Evolutionary conservation across 2,113 vertebrate species (phyloP).

Genomic region (Podarcis cretensis): DNA sequence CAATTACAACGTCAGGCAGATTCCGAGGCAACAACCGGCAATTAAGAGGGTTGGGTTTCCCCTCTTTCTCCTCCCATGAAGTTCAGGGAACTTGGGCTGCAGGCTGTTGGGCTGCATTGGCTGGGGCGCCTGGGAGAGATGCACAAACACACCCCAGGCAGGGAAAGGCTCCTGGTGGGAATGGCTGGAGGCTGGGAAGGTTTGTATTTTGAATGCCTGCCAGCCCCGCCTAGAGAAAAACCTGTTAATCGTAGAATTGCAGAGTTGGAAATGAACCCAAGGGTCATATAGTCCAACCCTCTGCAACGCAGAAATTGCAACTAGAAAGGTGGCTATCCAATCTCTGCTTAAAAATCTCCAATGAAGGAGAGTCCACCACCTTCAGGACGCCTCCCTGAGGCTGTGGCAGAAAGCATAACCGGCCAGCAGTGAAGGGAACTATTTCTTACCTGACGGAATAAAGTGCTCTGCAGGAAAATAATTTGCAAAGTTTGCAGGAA

Average conservation of each 20-base stretch:
- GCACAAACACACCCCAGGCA: background rate
- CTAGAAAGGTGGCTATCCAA: no score
- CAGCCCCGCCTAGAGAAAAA: no score
- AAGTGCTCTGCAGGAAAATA: background rate
- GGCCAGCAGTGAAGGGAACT: background rate
- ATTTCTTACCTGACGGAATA: background rate
- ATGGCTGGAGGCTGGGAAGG: background rate
- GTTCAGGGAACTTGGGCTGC: background rate
- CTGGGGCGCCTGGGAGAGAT: no score
- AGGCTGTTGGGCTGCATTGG: background rate
- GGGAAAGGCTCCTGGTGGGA: background rate
- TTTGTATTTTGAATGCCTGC: background rate
- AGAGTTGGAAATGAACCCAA: no score
- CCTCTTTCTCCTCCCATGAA: background rate
- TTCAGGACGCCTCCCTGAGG: background rate
- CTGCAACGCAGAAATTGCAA: no score
- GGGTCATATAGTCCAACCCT: no score
- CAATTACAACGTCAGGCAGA: background rate
- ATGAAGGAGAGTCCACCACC: no score
- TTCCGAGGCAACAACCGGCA: background rate
- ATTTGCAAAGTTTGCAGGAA: background rate
- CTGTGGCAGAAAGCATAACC: background rate
- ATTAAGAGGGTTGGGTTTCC: background rate
- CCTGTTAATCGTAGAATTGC: no score
- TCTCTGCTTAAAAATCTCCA: no score